phyloP scores from a whole-genome alignment of 2,797 vertebrate species.

The Gymnothorax javanicus region DNA sequence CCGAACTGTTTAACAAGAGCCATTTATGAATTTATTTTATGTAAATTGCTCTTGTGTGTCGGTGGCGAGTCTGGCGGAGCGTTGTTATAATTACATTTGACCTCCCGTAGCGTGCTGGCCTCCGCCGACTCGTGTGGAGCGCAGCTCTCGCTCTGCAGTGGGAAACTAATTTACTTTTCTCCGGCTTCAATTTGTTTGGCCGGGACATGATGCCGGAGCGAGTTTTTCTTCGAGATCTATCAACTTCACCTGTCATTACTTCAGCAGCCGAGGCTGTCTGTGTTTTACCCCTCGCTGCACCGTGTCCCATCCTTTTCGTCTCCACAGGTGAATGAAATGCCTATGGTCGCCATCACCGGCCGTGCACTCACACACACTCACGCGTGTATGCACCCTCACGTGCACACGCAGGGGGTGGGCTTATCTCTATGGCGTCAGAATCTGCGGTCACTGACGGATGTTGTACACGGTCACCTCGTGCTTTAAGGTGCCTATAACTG shows the following conservation, averaged over 20 bases:
- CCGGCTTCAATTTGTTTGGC: slow-evolving; percentile 50
- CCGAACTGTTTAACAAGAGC: slow-evolving; percentile 20
- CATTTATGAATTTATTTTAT: slow-evolving; percentile 44
- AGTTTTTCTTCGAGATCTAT: slow-evolving; percentile 52
- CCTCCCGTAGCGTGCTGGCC: slow-evolving; percentile 56
- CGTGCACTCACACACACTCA: background rate
- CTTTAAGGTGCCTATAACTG: too few species aligned
- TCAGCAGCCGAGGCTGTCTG: background rate
- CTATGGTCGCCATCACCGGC: background rate
- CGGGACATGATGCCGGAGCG: slow-evolving; percentile 42
- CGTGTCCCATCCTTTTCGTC: background rate
- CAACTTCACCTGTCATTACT: slow-evolving; percentile 37
- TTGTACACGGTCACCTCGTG: too few species aligned
- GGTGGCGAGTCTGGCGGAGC: slow-evolving; percentile 49
- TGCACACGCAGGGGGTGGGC: background rate
- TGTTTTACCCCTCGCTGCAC: background rate
- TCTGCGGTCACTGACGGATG: too few species aligned
- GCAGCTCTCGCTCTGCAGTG: slow-evolving; percentile 25
- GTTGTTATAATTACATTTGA: slow-evolving; percentile 69
- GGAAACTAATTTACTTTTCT: slow-evolving; percentile 58
- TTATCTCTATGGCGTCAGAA: too few species aligned
- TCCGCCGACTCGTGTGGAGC: slow-evolving; percentile 54
- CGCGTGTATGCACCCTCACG: too few species aligned
- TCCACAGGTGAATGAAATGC: background rate
- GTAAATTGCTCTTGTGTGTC: slow-evolving; percentile 44